These are phyloP conservation scores for Catocala fraxini DNA, from an alignment of 2,888 invertebrate genomes.

Conservation along the genomic window DNA sequence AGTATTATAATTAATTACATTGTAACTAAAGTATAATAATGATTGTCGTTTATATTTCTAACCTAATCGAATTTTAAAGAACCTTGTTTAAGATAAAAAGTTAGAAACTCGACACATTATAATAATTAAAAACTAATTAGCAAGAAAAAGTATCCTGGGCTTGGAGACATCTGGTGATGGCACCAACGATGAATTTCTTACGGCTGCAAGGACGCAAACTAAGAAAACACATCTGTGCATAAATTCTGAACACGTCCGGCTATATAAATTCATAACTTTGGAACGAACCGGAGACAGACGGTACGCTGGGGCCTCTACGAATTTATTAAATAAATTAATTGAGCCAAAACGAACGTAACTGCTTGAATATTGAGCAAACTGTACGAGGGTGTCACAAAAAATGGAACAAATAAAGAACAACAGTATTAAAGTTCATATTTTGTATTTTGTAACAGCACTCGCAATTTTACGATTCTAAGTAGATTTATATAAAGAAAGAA, in stretches of 20 bases:
- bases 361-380: slow-evolving; percentile 67
- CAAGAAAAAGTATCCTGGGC: slow-evolving; percentile 35
- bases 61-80: not conserved
- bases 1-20: too few relatives aligned
- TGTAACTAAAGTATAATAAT: too few relatives aligned
- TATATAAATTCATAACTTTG: slow-evolving; percentile 84
- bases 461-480: not conserved
- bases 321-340: slow-evolving; percentile 85
- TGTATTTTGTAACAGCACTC: not conserved
- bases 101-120: slow-evolving; percentile 6
- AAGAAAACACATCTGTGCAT: slow-evolving; percentile 77
- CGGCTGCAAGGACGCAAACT: slow-evolving; percentile 66
- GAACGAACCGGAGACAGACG: slow-evolving; percentile 76
- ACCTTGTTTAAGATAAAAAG: not conserved
- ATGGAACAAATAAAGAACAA: not conserved
- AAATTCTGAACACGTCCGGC: slow-evolving; percentile 81
- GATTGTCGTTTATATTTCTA: too few relatives aligned
- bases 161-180: slow-evolving; percentile 61
- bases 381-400: slow-evolving; percentile 17
- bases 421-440: slow-evolving; percentile 2
- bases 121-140: slow-evolving; percentile 45
- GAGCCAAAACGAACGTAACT: slow-evolving; percentile 75
- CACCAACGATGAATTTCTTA: slow-evolving; percentile 57
- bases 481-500: not conserved
- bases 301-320: slow-evolving; percentile 71